phyloP scores from a whole-genome alignment of 2,113 vertebrate species.

The Ascaphus truei region DNA sequence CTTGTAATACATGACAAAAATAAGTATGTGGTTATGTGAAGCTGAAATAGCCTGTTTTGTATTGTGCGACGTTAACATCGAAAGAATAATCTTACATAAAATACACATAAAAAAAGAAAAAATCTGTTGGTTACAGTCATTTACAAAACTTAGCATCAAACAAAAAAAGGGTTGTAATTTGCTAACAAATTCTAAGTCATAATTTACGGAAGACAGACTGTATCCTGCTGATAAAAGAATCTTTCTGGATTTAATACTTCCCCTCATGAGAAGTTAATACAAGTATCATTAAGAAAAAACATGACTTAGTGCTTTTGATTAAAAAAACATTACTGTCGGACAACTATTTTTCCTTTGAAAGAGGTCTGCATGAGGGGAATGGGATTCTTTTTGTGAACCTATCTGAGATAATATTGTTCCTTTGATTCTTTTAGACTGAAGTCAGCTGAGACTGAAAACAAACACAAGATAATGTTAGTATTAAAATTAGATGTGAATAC shows the following conservation, averaged over 20 bases:
- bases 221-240: neutral
- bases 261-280: neutral
- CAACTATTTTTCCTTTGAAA: constrained; percentile 42
- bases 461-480: constrained; percentile 41
- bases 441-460: constrained; percentile 42
- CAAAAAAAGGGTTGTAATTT: neutral
- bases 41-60: too few species aligned
- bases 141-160: neutral
- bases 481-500: constrained; percentile 48
- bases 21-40: too few species aligned
- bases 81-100: too few species aligned
- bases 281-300: neutral
- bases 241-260: neutral
- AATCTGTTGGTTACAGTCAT: neutral
- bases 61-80: too few species aligned
- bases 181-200: neutral
- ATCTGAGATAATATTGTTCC: constrained; percentile 49
- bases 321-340: constrained; percentile 45
- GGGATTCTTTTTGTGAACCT: constrained; percentile 45
- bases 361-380: constrained; percentile 42
- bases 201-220: neutral
- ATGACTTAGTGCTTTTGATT: constrained; percentile 43
- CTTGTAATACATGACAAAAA: too few species aligned
- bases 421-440: constrained; percentile 50
- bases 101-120: neutral